Evolutionary conservation across 2,888 invertebrate species (phyloP), one percentile per base, ranked within the genome.

Genomic region (Sipha maydis): DNA sequence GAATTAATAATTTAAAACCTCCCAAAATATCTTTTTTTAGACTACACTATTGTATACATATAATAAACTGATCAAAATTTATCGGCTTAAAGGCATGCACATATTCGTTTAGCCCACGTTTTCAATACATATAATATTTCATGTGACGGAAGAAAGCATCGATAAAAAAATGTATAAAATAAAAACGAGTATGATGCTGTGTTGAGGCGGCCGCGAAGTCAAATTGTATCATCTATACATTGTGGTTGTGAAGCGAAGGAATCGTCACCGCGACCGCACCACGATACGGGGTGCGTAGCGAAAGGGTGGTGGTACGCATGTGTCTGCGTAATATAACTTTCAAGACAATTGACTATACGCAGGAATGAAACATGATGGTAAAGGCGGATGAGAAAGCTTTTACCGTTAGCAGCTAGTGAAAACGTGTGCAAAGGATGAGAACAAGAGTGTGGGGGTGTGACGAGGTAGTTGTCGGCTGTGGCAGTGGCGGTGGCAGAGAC

Each of bases 281-380:
- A 7, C 3, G 61, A 25, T 19, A 25, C 61, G 61, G 61, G 61
- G 21, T 3, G 21, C 25, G 61, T 25, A 7, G 61, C 25, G 25
- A 7, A 25, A 61, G 61, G 61, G 25, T 21, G 25, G 69, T 1
- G 48, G 28, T 25, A 56, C 25, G 67, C 31, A n/a, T 8, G 69
- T 31, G 77, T 61, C 34, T 38, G 38, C 21, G 48, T 85, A 69
- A 85, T 77, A 85, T 85, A 85, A 85, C 85, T 85, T 85, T 67
- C 78, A 69, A 85, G 85, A 85, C 85, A 85, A 85, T 85, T 85
- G 85, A 85, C 85, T 85, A 31, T 61, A 61, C 61, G 75, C 67
- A 56, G 25, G 67, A 73, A n/a, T n/a, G 83, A 75, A 75, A 75
- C 56, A 9, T 34, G n/a, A 38, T 31, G 28, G 41, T 21, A 5